phyloP scores from a whole-genome alignment of 2,888 invertebrate species.

The Hydraecia micacea region DNA sequence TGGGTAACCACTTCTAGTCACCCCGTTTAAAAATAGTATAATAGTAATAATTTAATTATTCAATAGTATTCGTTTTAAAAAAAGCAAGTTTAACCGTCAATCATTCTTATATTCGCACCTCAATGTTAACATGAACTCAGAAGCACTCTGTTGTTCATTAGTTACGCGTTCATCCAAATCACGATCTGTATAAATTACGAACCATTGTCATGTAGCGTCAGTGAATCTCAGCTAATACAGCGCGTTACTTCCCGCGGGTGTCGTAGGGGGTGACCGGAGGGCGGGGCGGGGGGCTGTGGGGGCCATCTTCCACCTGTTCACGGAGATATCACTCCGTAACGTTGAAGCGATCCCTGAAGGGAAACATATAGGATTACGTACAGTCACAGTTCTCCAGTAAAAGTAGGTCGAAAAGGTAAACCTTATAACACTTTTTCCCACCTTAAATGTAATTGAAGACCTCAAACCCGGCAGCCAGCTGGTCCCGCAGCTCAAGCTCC shows the following conservation, averaged over 20 bases:
- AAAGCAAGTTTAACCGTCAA: background rate
- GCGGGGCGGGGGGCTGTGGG: background rate
- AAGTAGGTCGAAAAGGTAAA: constrained; percentile 6
- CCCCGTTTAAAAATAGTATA: background rate
- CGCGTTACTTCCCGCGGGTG: constrained; percentile 25
- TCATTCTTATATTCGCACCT: background rate
- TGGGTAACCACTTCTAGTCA: too few relatives aligned
- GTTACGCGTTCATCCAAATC: constrained; percentile 31
- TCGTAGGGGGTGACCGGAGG: background rate
- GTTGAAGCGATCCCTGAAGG: constrained; percentile 25
- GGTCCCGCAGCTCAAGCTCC: background rate
- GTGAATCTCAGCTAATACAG: constrained; percentile 46
- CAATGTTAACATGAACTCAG: constrained; percentile 1
- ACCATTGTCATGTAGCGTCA: constrained; percentile 46
- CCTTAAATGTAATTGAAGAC: constrained; percentile 7
- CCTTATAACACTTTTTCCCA: background rate
- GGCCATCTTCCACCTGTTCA: constrained; percentile 29
- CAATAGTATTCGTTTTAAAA: background rate
- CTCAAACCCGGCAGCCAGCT: background rate
- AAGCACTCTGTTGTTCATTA: background rate
- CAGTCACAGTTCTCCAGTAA: constrained; percentile 8
- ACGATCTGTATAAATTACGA: constrained; percentile 40
- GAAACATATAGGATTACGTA: constrained; percentile 11
- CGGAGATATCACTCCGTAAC: constrained; percentile 17
- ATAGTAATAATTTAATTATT: background rate